These are phyloP conservation scores for Chanos chanos DNA, from an alignment of 2,797 vertebrate genomes.

Conservation along the genomic window DNA sequence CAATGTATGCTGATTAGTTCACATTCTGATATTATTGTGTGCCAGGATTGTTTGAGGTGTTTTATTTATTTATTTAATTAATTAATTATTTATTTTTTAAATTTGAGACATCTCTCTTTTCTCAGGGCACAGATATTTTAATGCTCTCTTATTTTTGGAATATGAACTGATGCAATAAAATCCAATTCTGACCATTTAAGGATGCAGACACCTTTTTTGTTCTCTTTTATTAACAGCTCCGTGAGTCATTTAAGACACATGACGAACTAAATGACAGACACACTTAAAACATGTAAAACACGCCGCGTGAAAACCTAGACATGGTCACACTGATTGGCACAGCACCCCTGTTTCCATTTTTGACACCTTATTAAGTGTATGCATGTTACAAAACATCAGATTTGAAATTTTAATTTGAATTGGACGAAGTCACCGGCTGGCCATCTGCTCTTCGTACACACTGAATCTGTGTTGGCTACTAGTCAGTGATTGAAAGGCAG, in stretches of 20 bases:
- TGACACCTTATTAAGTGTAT: slow-evolving; percentile 20
- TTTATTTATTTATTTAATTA: too few relatives aligned
- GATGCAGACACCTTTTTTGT: slow-evolving; percentile 39
- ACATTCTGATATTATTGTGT: slow-evolving; percentile 35
- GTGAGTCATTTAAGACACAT: slow-evolving; percentile 41
- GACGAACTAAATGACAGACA: neutral
- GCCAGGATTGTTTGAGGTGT: slow-evolving; percentile 44
- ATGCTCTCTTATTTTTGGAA: slow-evolving; percentile 20
- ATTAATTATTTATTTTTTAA: too few relatives aligned
- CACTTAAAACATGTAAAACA: too few relatives aligned
- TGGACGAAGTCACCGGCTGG: slow-evolving; percentile 26
- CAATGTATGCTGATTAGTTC: slow-evolving; percentile 34
- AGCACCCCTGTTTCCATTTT: slow-evolving; percentile 19
- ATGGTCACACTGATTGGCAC: slow-evolving; percentile 4
- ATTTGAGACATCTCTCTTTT: slow-evolving; percentile 36
- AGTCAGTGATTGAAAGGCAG: neutral
- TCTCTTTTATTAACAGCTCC: slow-evolving; percentile 43
- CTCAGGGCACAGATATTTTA: slow-evolving; percentile 30
- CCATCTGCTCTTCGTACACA: slow-evolving; percentile 40
- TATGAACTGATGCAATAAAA: slow-evolving; percentile 56
- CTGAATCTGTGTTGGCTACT: slow-evolving; percentile 8
- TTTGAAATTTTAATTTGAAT: slow-evolving; percentile 44
- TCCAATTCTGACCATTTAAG: slow-evolving; percentile 45
- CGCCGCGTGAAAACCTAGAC: too few relatives aligned
- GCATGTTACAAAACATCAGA: slow-evolving; percentile 12